A percentile compares a stretch with the other conserved stretches of the same genome.
These are phyloP conservation scores for Polymixis lichenea DNA, from an alignment of 2,888 invertebrate species.

Conservation along the genomic window DNA sequence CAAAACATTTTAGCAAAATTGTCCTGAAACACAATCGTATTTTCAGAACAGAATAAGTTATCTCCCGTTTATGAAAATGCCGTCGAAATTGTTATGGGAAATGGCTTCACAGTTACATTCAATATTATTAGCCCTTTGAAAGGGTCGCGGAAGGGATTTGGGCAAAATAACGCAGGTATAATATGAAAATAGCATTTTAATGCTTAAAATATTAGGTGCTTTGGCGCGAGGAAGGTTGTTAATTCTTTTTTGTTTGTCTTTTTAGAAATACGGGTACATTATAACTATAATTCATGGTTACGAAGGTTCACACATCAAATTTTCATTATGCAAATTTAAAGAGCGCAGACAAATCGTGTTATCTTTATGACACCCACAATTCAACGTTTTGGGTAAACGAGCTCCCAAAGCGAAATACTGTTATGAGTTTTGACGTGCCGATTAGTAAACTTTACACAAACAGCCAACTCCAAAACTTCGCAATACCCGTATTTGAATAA, in stretches of 20 bases:
- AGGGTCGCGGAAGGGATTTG: conserved; percentile 45
- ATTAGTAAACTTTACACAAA: conserved; percentile 57
- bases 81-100: conserved; percentile 37
- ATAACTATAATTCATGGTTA: conserved; percentile 28
- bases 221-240: not conserved
- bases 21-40: conserved; percentile 42
- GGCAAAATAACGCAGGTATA: conserved; percentile 34
- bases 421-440: conserved; percentile 54
- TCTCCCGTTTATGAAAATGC: conserved; percentile 47
- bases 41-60: conserved; percentile 39
- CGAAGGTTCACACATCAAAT: conserved; percentile 47
- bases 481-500: conserved; percentile 60
- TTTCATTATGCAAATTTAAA: conserved; percentile 62
- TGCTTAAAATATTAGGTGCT: conserved; percentile 42
- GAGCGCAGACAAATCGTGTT: conserved; percentile 68
- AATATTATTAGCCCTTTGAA: conserved; percentile 47
- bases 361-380: conserved; percentile 67
- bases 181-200: conserved; percentile 51
- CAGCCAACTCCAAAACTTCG: conserved; percentile 45
- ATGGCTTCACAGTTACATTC: conserved; percentile 49
- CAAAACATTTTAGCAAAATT: conserved; percentile 52
- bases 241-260: conserved; percentile 18
- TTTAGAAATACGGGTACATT: not conserved
- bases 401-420: conserved; percentile 56
- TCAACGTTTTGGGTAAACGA: conserved; percentile 60